Base-by-base conservation (phyloP, 2,113 vertebrate genomes). In the Ictalurus punctatus region DNA sequence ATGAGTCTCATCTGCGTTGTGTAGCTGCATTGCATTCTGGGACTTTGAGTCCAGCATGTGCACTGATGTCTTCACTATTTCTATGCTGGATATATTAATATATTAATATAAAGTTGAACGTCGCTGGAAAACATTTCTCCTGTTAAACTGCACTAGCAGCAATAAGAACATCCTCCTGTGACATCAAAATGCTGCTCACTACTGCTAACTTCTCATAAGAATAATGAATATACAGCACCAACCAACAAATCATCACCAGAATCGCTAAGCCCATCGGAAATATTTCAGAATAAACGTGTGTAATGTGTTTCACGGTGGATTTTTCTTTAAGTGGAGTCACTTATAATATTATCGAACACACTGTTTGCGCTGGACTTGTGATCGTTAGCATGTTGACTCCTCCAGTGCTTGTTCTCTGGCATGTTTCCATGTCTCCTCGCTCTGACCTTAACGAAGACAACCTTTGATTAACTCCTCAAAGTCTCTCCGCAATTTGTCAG, bases 401-500 rank as follows among this genome's bases (percentile, higher is more conserved):
- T 67, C 40, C 67, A 40, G n/a, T 8, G 13, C 84, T 90, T 44
- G 73, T 73, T 86, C 59, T 25, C 58, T 73, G 54, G 84, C 83
- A 30, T 58, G 76, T 71, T 87, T 87, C 27, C 61, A 30, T 52
- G 48, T 67, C 58, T 83, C 71, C 56, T 84, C 48, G 40, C 74
- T 40, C 58, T 37, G 25, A 82, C 63, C 56, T n/a, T 65, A 13
- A 56, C 54, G 69, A 88, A 78, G 74, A 85, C 65, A 87, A 76
- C 44, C 58, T 89, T 85, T 87, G 44, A 89, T 37, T 34, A 23
- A 12, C 6, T 52, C 21, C 48, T n/a, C 76, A 78, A 69, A 69
- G 44, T 79, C 58, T 65, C 27, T 44, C 56, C 52, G 27, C 59
- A 27, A 83, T 89, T 87, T 87, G 67, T 87, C 86, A 79, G 83